These are phyloP conservation scores for Phaethornis superciliosus DNA, from an alignment of 2,113 vertebrate genomes.

Conservation along the genomic window DNA sequence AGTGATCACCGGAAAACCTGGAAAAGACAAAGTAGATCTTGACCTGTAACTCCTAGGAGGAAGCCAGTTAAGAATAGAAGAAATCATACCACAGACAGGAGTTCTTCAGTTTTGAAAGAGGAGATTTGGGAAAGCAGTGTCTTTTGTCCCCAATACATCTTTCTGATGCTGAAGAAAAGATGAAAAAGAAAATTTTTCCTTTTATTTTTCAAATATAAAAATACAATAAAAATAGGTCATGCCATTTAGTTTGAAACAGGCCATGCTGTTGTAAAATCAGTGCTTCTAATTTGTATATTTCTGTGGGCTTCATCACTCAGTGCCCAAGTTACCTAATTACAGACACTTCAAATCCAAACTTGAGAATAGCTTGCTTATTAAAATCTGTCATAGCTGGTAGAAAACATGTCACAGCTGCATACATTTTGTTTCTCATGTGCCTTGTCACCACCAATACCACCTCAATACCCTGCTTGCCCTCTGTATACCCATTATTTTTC, in stretches of 20 bases:
- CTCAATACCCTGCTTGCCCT: neutral
- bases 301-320: conserved; percentile 54
- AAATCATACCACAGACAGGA: neutral
- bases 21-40: neutral
- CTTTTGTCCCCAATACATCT: neutral
- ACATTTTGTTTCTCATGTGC: neutral
- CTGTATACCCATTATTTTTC: neutral
- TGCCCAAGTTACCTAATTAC: conserved; percentile 50
- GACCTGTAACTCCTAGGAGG: neutral
- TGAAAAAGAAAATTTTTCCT: neutral
- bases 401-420: conserved; percentile 31
- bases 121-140: neutral
- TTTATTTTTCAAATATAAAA: neutral
- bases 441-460: neutral
- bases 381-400: conserved; percentile 37
- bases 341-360: conserved; percentile 48
- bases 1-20: neutral
- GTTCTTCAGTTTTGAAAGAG: neutral
- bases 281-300: conserved; percentile 52
- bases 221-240: conserved; percentile 19
- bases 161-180: neutral
- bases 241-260: neutral
- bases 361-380: conserved; percentile 54
- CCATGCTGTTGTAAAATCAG: neutral
- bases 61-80: neutral